Evolutionary conservation across 2,888 invertebrate genomes (phyloP).

Genomic region (Epicampocera succincta): DNA sequence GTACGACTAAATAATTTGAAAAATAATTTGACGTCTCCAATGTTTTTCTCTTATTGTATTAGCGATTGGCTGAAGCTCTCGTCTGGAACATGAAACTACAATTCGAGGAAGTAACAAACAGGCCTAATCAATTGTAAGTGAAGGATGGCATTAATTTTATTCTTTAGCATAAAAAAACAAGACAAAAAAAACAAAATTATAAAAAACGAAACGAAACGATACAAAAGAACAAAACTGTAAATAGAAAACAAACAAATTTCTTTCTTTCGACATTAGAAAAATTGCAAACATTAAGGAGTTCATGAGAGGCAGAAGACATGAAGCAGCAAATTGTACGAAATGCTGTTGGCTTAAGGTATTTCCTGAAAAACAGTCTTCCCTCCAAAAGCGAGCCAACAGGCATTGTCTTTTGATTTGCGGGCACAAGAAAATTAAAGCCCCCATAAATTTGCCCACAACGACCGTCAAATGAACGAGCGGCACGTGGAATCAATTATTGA

Average conservation of each 20-base stretch:
- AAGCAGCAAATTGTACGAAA: background rate
- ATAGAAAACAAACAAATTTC: conserved; percentile 38
- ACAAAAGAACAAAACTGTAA: conserved; percentile 1
- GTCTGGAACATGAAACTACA: background rate
- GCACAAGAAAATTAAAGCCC: too few relatives aligned
- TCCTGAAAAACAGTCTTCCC: background rate
- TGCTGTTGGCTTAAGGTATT: conserved; percentile 10
- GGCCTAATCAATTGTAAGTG: conserved; percentile 40
- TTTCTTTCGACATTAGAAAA: conserved; percentile 54
- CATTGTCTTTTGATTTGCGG: too few relatives aligned
- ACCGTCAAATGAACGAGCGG: too few relatives aligned
- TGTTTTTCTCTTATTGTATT: too few relatives aligned
- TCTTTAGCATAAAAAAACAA: background rate
- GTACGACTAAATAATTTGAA: too few relatives aligned
- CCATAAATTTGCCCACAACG: too few relatives aligned
- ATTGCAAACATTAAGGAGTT: conserved; percentile 57
- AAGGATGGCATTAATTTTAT: conserved; percentile 42
- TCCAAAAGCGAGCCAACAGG: background rate
- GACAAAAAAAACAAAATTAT: background rate
- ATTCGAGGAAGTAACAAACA: conserved; percentile 24
- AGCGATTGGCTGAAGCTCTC: too few relatives aligned
- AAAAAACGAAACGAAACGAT: background rate
- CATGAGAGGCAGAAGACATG: conserved; percentile 49
- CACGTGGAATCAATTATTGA: too few relatives aligned
- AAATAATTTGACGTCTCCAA: too few relatives aligned